phyloP scores from a whole-genome alignment of 92 coral and sea anemone species.

The Muricea muricata region DNA sequence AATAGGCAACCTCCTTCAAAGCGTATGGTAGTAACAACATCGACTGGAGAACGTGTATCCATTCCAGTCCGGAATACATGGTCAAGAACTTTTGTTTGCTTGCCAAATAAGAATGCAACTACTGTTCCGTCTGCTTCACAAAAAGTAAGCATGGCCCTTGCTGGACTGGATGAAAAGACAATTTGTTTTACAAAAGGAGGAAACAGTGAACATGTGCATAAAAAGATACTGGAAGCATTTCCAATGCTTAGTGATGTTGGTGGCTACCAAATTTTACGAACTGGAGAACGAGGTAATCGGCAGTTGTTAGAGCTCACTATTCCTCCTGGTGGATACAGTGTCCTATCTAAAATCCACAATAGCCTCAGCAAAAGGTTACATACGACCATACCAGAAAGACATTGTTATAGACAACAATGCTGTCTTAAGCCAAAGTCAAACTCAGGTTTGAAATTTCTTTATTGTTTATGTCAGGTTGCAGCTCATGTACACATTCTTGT shows the following conservation, averaged over 20 bases:
- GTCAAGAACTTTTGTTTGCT: conserved; percentile 22
- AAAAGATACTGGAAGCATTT: conserved; percentile 45
- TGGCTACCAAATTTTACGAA: conserved; percentile 41
- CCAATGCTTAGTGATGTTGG: conserved; percentile 47
- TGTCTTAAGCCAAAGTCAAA: conserved; percentile 40
- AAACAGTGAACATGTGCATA: conserved; percentile 44
- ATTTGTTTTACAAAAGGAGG: conserved; percentile 36
- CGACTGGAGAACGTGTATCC: not conserved
- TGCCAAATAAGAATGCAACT: not conserved
- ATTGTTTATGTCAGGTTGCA: not conserved
- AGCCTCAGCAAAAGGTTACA: conserved; percentile 54
- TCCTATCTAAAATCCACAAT: conserved; percentile 49
- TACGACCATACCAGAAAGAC: conserved; percentile 54
- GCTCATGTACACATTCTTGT: not conserved
- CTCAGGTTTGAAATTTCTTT: conserved; percentile 46
- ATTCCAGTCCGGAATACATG: not conserved
- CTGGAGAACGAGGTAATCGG: conserved; percentile 46
- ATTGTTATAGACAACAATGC: conserved; percentile 8
- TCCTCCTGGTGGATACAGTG: conserved; percentile 58
- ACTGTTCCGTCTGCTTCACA: not conserved
- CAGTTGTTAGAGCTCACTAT: conserved; percentile 24
- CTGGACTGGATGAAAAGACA: not conserved
- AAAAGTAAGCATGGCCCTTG: not conserved
- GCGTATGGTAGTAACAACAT: not conserved
- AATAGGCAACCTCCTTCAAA: not conserved